Base-by-base conservation (phyloP, 2,888 invertebrate species). In the Ichneumoninae sp. region DNA sequence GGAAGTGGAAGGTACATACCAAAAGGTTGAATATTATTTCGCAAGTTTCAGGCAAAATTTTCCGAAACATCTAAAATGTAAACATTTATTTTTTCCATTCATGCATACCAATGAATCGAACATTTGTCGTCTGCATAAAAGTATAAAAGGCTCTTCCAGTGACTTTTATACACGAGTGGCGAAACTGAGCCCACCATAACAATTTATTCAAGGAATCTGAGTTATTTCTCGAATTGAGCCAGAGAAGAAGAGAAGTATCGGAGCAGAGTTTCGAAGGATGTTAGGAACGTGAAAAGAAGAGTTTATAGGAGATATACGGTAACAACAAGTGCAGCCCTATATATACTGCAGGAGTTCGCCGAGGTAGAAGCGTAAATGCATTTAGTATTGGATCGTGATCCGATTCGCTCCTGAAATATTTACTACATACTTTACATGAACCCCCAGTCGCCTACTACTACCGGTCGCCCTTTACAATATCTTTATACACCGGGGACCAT, bases 331-430 rank as follows among this genome's bases (percentile, higher is more conserved):
- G 52, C 77, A 57, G 10, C 66, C n/a, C 30, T 33, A 22, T 47
- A 40, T 62, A 54, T 75, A 54, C 66, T 62, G 50, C 52, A 57
- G 69, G 76, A 79, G 83, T 62, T 76, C 66, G 52, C 52, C 36
- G 76, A 75, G 82, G 79, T 81, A 78, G 82, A 75, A 66, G 71
- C 79, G 84, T 74, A 86, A 88, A 86, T 87, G 86, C 88, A 86
- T 87, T 88, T 87, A 87, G 86, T 83, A 80, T 85, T 70, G 86
- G 88, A 88, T 87, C 86, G 78, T 87, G 85, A 87, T 87, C 86
- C 88, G 87, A 88, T 89, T 88, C 87, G 76, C 65, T 86, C 78
- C 78, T 89, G 86, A 88, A 87, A 89, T 89, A 89, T 89, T 89
- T 88, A 89, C 87, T 78, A 65, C 86, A 52, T 82, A 82, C 80